Percentiles rank a stretch among this genome's conserved stretches.
These are phyloP conservation scores for Cyanoramphus novaezelandiae DNA, from an alignment of 2,113 vertebrate genomes.

Conservation along the genomic window DNA sequence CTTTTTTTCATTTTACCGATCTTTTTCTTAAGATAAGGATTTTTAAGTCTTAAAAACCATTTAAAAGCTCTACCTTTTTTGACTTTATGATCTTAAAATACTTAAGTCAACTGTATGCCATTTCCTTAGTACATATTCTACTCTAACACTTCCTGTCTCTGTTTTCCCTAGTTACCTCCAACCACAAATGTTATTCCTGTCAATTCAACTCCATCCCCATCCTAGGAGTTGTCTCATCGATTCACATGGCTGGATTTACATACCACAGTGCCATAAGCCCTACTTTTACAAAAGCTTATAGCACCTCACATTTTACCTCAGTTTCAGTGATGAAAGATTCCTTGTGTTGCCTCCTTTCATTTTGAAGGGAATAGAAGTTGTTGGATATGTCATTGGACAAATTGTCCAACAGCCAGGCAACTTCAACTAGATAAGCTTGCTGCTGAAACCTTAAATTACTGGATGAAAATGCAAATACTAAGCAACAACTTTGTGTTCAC, in stretches of 20 bases:
- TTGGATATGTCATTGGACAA: not conserved
- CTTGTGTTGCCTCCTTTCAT: not conserved
- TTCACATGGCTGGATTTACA: not conserved
- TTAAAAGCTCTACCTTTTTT: not conserved
- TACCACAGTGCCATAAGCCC: not conserved
- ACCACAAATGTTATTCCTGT: not conserved
- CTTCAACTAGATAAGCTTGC: rapidly evolving
- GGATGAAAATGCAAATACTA: not conserved
- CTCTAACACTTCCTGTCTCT: not conserved
- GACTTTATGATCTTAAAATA: not conserved
- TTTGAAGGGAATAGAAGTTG: not conserved
- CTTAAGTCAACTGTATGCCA: not conserved
- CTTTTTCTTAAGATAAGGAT: not conserved
- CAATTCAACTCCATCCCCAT: not conserved
- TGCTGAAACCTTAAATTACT: not conserved
- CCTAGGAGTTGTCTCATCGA: not conserved
- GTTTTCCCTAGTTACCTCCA: not conserved
- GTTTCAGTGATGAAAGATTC: not conserved
- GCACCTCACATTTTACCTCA: not conserved
- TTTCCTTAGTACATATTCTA: not conserved
- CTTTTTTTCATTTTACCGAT: not conserved
- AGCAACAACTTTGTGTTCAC: not conserved
- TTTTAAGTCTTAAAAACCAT: not conserved
- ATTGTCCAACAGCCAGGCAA: not conserved
- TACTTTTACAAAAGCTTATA: not conserved